These are phyloP conservation scores for Orius insidiosus DNA, from an alignment of 1,140 invertebrate species.

Conservation along the genomic window DNA sequence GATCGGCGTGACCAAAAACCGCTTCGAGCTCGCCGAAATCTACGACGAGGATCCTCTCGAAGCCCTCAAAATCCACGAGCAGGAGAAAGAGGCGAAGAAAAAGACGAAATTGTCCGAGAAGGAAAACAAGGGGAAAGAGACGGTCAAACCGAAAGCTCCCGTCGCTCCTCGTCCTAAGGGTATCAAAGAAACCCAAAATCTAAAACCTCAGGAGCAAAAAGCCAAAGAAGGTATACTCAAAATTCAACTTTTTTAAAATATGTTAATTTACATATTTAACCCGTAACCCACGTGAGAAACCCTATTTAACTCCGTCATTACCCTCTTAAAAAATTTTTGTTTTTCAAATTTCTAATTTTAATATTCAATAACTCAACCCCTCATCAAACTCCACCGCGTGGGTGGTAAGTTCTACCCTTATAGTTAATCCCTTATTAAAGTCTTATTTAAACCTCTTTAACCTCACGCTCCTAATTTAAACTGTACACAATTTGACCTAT, in stretches of 20 bases:
- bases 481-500: no score
- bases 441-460: no score
- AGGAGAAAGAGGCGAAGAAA: constrained; percentile 62
- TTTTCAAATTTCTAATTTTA: no score
- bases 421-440: no score
- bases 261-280: no score
- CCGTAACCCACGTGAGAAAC: background rate
- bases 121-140: constrained; percentile 47
- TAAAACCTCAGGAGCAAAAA: constrained; percentile 31
- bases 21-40: constrained; percentile 77
- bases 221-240: constrained; percentile 32
- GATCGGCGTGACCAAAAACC: constrained; percentile 68
- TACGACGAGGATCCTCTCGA: constrained; percentile 75
- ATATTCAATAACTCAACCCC: no score
- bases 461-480: no score
- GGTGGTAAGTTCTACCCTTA: no score
- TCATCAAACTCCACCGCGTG: no score
- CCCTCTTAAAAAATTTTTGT: no score
- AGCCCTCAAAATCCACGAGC: constrained; percentile 59
- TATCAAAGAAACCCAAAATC: constrained; percentile 49
- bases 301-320: no score
- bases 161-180: constrained; percentile 31
- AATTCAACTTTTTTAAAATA: no score
- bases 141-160: constrained; percentile 29
- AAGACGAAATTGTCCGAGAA: constrained; percentile 69